Conservation (phyloP, 2,113 vertebrate species). For the Myotis lucifugus region DNA sequence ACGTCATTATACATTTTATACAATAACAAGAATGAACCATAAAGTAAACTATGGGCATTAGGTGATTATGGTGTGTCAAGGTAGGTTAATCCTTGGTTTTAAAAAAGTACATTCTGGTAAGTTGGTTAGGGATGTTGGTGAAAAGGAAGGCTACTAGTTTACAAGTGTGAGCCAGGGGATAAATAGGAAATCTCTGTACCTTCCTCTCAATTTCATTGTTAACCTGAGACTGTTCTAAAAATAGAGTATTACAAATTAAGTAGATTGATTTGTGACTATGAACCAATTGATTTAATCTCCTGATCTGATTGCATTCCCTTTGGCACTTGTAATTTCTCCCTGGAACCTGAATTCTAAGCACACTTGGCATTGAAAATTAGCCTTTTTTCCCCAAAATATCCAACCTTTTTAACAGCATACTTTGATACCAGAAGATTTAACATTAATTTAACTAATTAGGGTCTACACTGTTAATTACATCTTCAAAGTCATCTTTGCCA, state of each 20-base stretch:
- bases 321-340: neutral
- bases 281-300: neutral
- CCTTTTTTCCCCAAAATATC: too few relatives aligned
- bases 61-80: neutral
- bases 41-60: neutral
- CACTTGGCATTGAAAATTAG: neutral
- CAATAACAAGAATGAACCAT: neutral
- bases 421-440: neutral
- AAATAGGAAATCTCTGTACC: neutral
- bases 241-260: neutral
- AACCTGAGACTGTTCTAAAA: neutral
- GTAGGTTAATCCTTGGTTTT: neutral
- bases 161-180: neutral
- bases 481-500: neutral
- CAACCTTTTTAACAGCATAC: neutral
- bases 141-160: neutral
- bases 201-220: neutral
- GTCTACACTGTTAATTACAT: neutral
- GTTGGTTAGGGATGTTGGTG: neutral
- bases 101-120: neutral
- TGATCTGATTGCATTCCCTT: neutral
- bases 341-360: neutral
- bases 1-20: neutral
- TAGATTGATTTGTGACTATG: neutral
- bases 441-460: neutral